A percentile compares a stretch with the other conserved stretches of the same genome.
Evolutionary conservation across 2,797 vertebrate genomes (phyloP).

Genomic region (Tragopan temminckii): DNA sequence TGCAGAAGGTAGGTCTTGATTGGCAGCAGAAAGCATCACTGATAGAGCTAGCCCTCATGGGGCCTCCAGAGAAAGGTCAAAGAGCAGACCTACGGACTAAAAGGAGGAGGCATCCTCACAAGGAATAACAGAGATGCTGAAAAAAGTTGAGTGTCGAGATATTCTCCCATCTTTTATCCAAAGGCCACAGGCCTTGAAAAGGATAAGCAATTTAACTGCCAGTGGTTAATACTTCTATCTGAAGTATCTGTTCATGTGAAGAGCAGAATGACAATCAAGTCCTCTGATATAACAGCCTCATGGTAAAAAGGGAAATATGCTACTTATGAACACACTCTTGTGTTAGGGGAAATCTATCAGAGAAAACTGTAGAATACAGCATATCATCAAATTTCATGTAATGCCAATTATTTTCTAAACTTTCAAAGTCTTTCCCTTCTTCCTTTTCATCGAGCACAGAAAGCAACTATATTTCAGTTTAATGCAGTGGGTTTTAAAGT

Average conservation of each 20-base stretch:
- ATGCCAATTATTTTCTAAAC: neutral
- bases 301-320: neutral
- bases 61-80: neutral
- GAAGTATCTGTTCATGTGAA: neutral
- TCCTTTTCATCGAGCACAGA: neutral
- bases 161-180: neutral
- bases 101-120: neutral
- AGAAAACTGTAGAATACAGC: neutral
- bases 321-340: neutral
- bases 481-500: neutral
- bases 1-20: neutral
- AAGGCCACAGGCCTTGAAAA: neutral
- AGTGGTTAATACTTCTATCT: neutral
- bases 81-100: slow-evolving; percentile 25
- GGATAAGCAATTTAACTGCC: neutral
- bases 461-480: neutral
- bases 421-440: neutral
- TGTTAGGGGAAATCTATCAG: neutral
- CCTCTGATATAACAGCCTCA: neutral
- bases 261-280: neutral
- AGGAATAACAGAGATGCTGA: neutral
- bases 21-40: slow-evolving; percentile 40
- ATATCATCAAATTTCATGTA: neutral
- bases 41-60: neutral
- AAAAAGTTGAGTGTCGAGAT: neutral